Conservation (phyloP, 2,113 vertebrate species). For the Raja brachyura region DNA sequence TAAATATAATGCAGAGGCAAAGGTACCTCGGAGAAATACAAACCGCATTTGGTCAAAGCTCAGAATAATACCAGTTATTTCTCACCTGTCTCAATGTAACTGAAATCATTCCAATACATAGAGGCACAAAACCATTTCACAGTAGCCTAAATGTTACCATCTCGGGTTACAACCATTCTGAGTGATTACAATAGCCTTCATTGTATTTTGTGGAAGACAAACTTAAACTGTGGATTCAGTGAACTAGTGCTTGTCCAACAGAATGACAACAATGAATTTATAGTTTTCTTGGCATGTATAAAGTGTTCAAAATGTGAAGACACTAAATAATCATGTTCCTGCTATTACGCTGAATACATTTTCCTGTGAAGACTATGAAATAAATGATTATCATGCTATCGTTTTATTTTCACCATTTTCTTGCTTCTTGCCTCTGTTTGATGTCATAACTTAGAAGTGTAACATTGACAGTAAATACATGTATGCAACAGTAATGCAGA, state of each 20-base stretch:
- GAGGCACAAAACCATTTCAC: neutral
- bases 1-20: neutral
- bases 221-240: neutral
- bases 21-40: neutral
- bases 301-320: neutral
- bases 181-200: slow-evolving; percentile 1
- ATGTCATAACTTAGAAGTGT: slow-evolving; percentile 7
- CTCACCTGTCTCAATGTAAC: neutral
- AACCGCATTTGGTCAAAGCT: neutral
- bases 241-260: neutral
- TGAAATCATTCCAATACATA: slow-evolving; percentile 17
- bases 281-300: neutral
- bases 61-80: neutral
- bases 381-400: neutral
- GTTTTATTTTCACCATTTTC: neutral
- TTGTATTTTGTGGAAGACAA: neutral
- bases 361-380: neutral
- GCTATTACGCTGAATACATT: neutral
- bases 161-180: neutral
- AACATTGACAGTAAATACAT: neutral
- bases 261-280: neutral
- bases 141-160: neutral
- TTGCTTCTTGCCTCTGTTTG: neutral
- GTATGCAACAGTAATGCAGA: neutral
- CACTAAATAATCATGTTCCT: neutral